Percentiles rank a stretch among this genome's conserved stretches.
Conservation (phyloP, 2,113 vertebrate genomes). For the Felis chaus region DNA sequence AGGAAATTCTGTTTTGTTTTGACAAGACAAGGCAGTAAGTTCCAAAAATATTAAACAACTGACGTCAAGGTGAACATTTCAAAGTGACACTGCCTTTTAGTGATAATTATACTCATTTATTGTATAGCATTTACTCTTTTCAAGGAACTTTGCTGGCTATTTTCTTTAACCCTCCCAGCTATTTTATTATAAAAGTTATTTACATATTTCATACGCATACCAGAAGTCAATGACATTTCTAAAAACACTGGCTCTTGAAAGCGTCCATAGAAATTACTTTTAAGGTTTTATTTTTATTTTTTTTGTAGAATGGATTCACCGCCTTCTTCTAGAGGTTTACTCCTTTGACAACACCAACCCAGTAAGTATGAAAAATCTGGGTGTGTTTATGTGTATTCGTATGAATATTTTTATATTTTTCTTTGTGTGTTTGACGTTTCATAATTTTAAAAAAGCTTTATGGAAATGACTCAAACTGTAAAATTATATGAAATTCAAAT, state of each 20-base stretch:
- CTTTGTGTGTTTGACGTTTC: not conserved
- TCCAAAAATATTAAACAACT: conserved; percentile 21
- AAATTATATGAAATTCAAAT: not conserved
- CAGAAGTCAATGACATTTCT: conserved; percentile 23
- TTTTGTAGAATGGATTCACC: not conserved
- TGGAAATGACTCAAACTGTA: not conserved
- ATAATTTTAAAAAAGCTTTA: not conserved
- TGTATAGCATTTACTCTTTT: not conserved
- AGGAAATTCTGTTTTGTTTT: conserved; percentile 34
- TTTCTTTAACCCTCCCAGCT: not conserved
- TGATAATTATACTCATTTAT: conserved; percentile 18
- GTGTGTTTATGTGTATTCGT: not conserved
- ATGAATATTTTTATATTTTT: conserved; percentile 8
- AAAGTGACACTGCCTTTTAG: conserved; percentile 34
- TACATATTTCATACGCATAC: not conserved
- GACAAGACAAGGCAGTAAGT: conserved; percentile 16
- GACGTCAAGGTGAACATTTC: not conserved
- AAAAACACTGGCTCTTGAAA: not conserved
- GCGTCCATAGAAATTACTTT: not conserved
- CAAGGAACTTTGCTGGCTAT: not conserved
- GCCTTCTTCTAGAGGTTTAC: not conserved
- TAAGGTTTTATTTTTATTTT: conserved; percentile 11
- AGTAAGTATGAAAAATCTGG: not conserved
- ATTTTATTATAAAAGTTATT: conserved; percentile 38
- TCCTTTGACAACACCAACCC: not conserved